A percentile compares a stretch with the other conserved stretches of the same genome.
These are phyloP conservation scores for Drosophila mayaguana DNA, from an alignment of 2,888 invertebrate species.

Conservation along the genomic window DNA sequence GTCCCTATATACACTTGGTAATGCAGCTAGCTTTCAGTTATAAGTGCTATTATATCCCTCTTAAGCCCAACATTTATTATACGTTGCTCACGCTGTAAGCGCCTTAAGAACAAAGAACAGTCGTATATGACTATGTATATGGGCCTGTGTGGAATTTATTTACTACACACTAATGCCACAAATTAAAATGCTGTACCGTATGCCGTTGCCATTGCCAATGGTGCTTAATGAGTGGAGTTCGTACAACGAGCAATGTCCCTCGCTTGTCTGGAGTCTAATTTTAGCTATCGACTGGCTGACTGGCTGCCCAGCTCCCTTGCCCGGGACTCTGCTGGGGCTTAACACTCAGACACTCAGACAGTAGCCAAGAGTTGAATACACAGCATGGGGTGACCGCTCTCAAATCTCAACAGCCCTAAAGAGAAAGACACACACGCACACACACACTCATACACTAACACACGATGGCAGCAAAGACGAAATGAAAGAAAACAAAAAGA, in stretches of 20 bases:
- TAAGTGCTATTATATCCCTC: slow-evolving; percentile 47
- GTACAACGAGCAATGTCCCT: slow-evolving; percentile 44
- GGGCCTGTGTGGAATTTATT: slow-evolving; percentile 40
- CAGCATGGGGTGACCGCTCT: slow-evolving; percentile 76
- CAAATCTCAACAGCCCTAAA: slow-evolving; percentile 54
- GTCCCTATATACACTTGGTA: slow-evolving; percentile 6
- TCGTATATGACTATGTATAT: slow-evolving; percentile 6
- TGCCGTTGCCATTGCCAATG: slow-evolving; percentile 51
- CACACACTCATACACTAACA: background rate
- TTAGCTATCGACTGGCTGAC: slow-evolving; percentile 51
- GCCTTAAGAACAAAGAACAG: slow-evolving; percentile 12
- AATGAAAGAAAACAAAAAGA: slow-evolving; percentile 51
- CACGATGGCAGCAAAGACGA: slow-evolving; percentile 32
- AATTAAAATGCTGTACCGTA: slow-evolving; percentile 72
- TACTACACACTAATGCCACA: slow-evolving; percentile 68
- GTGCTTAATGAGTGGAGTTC: slow-evolving; percentile 63
- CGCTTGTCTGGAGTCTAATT: slow-evolving; percentile 74
- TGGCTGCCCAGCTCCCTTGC: slow-evolving; percentile 40
- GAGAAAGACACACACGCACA: slow-evolving; percentile 11
- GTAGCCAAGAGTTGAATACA: slow-evolving; percentile 39
- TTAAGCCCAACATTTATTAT: slow-evolving; percentile 48
- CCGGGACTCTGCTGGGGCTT: slow-evolving; percentile 22
- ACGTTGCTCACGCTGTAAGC: slow-evolving; percentile 31
- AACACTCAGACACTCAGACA: slow-evolving; percentile 50
- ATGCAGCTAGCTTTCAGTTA: slow-evolving; percentile 26